Percentiles rank a stretch among this genome's conserved stretches.
phyloP scores from a whole-genome alignment of 1,140 invertebrate genomes.

The Drosophila eugracilis region DNA sequence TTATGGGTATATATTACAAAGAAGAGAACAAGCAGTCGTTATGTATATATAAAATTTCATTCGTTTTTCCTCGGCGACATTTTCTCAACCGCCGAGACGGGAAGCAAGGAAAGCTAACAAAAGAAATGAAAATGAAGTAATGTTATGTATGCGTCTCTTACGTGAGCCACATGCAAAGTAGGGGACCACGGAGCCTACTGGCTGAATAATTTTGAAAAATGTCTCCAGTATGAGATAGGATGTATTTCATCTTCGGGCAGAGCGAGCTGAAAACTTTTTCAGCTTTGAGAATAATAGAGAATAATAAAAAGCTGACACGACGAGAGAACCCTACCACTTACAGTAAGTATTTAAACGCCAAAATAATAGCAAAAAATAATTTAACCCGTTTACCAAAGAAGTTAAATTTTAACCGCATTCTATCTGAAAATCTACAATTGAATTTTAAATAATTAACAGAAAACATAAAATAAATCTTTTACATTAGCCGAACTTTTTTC shows the following conservation, averaged over 20 bases:
- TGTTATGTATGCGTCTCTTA: constrained; percentile 80
- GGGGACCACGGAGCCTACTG: constrained; percentile 18
- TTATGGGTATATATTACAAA: not conserved
- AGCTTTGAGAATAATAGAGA: no score
- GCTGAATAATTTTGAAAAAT: constrained; percentile 70
- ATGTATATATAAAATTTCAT: not conserved
- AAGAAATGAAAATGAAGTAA: constrained; percentile 75
- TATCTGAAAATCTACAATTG: no score
- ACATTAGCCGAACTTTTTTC: no score
- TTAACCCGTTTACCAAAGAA: no score
- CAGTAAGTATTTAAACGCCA: no score
- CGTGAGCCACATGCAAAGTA: constrained; percentile 65
- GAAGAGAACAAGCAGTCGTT: not conserved
- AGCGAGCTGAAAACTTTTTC: not conserved
- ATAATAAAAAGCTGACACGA: no score
- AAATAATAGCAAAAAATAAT: no score
- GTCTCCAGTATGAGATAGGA: constrained; percentile 39
- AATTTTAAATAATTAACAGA: no score
- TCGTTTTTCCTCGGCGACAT: not conserved
- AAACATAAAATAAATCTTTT: no score
- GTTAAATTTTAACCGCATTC: no score
- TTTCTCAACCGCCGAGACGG: not conserved
- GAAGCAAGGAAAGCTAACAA: constrained; percentile 17
- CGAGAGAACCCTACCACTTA: no score
- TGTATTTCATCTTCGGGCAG: not conserved